Base-by-base conservation (phyloP, 1,140 invertebrate genomes). In the Atopsyche davidsoni region DNA sequence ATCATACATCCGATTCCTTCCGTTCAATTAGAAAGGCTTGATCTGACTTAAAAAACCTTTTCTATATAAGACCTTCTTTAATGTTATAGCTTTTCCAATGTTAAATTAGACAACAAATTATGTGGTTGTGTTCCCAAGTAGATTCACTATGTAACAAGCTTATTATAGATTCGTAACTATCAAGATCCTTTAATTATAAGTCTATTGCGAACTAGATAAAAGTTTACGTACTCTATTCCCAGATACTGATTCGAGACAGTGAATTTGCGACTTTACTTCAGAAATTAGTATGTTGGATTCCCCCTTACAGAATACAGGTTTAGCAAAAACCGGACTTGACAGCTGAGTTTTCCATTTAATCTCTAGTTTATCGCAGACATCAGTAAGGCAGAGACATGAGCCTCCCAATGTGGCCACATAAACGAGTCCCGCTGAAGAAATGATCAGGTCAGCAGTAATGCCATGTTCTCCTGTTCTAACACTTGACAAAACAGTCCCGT, bases 321-420 rank as follows among this genome's bases (percentile, higher is more conserved):
- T 77, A 2, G 79, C 77, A 64, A 87, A 86, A 45, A 86, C 65
- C 3, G 84, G 81, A 58, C 78, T 76, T 22, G 58, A 48, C 2
- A 79, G 57, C 46, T 70, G 64, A 28, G 63, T 62, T 21, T 65
- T 70, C 82, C 81, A 84, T 34, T 59, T 23, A 18, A 74, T 44
- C 38, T 59, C 52, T 1, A 81, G 75, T 11, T 61, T 60, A 21
- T 63, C 64, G 39, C 71, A 64, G 18, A 67, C 57, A 2, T 79
- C 55, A 18, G 75, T 70, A 14, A 76, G 59, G 49, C 81, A 61
- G 1, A 64, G 64, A 49, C 64, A 76, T 13, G 66, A 70, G 3
- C 82, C 82, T 28, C 77, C 74, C 16, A 85, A 66, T 2, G 80
- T 76, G 2, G 76, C 78, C 13, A 76, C 65, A 32, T 78, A 67